Evolutionary conservation across 2,113 vertebrate genomes (phyloP).

Genomic region (human): GRCh38 chr2:121462501-121463000

Average conservation of each 20-base stretch:
- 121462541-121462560: constrained; percentile 97
- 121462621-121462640: constrained; percentile 51
- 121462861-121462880: background rate
- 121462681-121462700: background rate
- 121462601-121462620: constrained; percentile 79
- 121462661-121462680: constrained; percentile 49
- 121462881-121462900: background rate
- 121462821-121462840: background rate
- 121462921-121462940: background rate
- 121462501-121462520: background rate
- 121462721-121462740: background rate
- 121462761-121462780: constrained; percentile 23
- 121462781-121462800: background rate
- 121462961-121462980: background rate
- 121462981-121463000: background rate
- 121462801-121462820: background rate
- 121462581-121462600: constrained; percentile 97
- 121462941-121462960: background rate
- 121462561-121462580: constrained; percentile 98
- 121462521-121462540: constrained; percentile 88
- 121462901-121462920: background rate
- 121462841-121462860: background rate
- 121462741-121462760: background rate
- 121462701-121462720: constrained; percentile 44
- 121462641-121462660: constrained; percentile 15